Evolutionary conservation across 2,888 invertebrate species (phyloP).

Genomic region (Hypena proboscidalis): DNA sequence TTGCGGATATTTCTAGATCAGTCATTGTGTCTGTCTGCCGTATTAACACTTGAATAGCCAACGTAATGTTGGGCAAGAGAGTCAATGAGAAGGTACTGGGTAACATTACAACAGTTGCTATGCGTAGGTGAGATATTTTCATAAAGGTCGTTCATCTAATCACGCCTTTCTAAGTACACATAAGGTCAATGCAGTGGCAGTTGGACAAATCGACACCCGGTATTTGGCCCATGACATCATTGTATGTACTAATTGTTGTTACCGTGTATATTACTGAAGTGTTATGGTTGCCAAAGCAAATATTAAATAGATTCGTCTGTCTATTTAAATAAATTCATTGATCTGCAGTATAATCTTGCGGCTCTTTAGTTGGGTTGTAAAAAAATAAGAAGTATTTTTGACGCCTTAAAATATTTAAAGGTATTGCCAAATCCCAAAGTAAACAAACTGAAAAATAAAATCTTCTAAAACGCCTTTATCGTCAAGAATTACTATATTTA

Average conservation of each 20-base stretch:
- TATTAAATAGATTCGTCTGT: no score
- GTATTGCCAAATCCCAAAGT: no score
- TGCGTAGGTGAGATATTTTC: conserved; percentile 63
- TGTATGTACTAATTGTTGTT: no score
- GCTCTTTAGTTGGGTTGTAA: no score
- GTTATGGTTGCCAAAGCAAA: no score
- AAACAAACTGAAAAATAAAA: no score
- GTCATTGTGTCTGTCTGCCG: conserved; percentile 45
- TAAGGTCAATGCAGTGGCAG: conserved; percentile 57
- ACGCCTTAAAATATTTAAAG: no score
- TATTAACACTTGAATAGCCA: conserved; percentile 54
- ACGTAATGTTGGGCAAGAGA: conserved; percentile 33
- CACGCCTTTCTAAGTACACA: conserved; percentile 63
- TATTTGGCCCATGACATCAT: conserved; percentile 50
- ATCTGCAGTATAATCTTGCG: no score
- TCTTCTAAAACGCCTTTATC: no score
- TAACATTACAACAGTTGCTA: conserved; percentile 41
- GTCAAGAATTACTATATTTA: no score
- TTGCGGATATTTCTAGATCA: conserved; percentile 47
- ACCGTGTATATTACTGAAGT: conserved; percentile 7
- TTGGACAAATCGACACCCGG: conserved; percentile 38
- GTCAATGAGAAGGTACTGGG: conserved; percentile 37
- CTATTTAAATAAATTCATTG: no score
- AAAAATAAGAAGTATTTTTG: no score
- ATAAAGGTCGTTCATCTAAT: conserved; percentile 58